Percentiles rank a stretch among this genome's conserved stretches.
Conservation (phyloP, 2,797 vertebrate genomes). For the Pogoniulus pusillus region DNA sequence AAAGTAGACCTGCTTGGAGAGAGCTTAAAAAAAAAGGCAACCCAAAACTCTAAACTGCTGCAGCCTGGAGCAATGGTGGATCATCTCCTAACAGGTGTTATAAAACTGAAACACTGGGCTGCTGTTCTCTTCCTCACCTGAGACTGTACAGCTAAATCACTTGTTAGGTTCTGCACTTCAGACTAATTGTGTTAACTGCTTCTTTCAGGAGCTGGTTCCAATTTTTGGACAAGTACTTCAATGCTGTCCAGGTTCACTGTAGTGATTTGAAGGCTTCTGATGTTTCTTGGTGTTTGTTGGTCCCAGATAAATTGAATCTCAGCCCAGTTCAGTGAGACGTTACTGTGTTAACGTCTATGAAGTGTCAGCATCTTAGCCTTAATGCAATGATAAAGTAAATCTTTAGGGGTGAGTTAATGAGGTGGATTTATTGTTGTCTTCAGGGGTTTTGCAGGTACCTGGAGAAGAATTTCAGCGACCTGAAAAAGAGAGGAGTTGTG, state of each 20-base stretch:
- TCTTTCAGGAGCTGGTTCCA: background rate
- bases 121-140: background rate
- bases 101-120: background rate
- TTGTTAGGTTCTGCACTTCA: background rate
- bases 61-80: background rate
- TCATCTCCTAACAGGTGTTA: background rate
- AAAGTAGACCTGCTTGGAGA: background rate
- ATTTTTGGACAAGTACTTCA: background rate
- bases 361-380: background rate
- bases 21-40: background rate
- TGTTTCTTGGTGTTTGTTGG: background rate
- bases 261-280: background rate
- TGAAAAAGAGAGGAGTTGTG: constrained; percentile 90
- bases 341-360: background rate
- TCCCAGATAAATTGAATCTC: background rate
- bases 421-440: background rate
- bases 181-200: background rate
- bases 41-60: background rate
- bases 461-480: constrained; percentile 84
- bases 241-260: background rate
- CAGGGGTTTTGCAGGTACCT: constrained; percentile 94
- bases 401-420: background rate
- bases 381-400: background rate
- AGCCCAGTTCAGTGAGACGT: background rate
- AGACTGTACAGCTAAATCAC: background rate